Evolutionary conservation across 2,113 vertebrate genomes (phyloP).

Genomic region (Calidris pugnax): DNA sequence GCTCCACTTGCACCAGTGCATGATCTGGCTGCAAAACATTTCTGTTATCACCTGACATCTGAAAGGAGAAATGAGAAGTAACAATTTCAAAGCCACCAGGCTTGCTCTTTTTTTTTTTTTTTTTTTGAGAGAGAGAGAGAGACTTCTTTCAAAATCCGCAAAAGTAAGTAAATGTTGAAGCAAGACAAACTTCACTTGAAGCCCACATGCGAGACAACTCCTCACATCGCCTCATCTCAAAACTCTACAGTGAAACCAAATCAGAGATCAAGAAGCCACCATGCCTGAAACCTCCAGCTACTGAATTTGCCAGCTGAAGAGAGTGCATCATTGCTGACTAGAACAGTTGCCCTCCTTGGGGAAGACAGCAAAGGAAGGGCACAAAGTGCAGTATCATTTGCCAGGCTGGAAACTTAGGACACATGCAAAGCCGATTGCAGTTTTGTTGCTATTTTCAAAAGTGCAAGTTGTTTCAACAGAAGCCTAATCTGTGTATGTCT

Average conservation of each 20-base stretch:
- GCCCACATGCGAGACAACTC: background rate
- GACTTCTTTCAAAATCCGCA: background rate
- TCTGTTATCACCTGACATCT: background rate
- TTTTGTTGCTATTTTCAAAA: slow-evolving; percentile 42
- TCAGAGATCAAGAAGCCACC: background rate
- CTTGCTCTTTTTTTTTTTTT: background rate
- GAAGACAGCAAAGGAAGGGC: background rate
- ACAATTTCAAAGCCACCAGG: background rate
- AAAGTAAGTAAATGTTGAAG: background rate
- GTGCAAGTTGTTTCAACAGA: slow-evolving; percentile 46
- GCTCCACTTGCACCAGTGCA: background rate
- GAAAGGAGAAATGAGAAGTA: background rate
- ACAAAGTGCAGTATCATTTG: background rate
- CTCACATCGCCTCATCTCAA: background rate
- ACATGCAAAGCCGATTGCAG: slow-evolving; percentile 25
- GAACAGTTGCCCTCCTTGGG: background rate
- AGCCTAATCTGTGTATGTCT: slow-evolving; percentile 53
- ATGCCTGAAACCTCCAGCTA: background rate
- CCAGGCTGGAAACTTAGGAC: background rate
- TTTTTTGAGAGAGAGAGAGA: background rate
- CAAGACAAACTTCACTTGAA: background rate
- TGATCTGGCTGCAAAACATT: background rate
- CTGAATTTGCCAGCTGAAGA: background rate
- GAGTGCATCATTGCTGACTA: background rate
- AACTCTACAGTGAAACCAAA: background rate